Evolutionary conservation across 1,140 invertebrate genomes (phyloP).

Genomic region (Elymnias hypermnestra): DNA sequence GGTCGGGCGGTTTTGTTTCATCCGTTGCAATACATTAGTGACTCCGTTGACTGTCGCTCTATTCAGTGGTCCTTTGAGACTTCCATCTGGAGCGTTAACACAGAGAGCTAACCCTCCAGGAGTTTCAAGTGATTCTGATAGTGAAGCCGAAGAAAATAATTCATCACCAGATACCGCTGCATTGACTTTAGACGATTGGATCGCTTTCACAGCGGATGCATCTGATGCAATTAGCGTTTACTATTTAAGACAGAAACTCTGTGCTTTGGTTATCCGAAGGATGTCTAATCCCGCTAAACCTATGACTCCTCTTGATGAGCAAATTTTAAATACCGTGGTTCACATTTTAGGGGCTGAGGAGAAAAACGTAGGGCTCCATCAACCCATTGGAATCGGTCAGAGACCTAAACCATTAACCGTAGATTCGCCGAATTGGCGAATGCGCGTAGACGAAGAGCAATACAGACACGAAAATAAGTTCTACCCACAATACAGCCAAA

Average conservation of each 20-base stretch:
- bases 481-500: slow-evolving; percentile 36
- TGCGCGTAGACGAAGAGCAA: slow-evolving; percentile 40
- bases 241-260: slow-evolving; percentile 87
- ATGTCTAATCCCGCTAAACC: slow-evolving; percentile 84
- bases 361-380: slow-evolving; percentile 81
- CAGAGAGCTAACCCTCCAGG: slow-evolving; percentile 64
- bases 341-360: slow-evolving; percentile 85
- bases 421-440: slow-evolving; percentile 59
- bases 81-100: slow-evolving; percentile 70
- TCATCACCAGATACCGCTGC: slow-evolving; percentile 49
- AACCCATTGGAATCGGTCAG: slow-evolving; percentile 87
- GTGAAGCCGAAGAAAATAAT: slow-evolving; percentile 73
- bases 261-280: slow-evolving; percentile 83
- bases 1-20: slow-evolving; percentile 79
- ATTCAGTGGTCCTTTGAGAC: slow-evolving; percentile 83
- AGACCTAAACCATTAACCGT: slow-evolving; percentile 81
- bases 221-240: slow-evolving; percentile 82
- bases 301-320: slow-evolving; percentile 81
- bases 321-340: slow-evolving; percentile 82
- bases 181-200: slow-evolving; percentile 85
- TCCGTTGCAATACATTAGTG: slow-evolving; percentile 86
- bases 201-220: slow-evolving; percentile 83
- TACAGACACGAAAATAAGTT: slow-evolving; percentile 39
- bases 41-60: slow-evolving; percentile 87
- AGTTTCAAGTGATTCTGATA: slow-evolving; percentile 77